These are phyloP conservation scores for Drosophila fungiperda DNA, from an alignment of 2,888 invertebrate species.

Conservation along the genomic window DNA sequence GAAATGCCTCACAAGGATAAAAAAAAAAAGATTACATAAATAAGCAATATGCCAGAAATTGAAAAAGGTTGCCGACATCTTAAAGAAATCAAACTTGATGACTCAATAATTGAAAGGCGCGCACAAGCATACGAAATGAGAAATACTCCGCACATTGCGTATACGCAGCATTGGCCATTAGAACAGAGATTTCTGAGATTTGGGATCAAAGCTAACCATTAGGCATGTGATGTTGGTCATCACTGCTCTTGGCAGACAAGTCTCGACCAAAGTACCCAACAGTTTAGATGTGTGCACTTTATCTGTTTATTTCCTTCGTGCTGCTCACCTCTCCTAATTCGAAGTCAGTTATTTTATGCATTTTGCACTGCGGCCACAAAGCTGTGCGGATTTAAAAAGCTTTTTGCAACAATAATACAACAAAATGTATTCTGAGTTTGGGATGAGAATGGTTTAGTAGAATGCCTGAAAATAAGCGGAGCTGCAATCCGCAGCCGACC, in stretches of 20 bases:
- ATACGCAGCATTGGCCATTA: conserved; percentile 42
- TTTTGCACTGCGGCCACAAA: conserved; percentile 64
- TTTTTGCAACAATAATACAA: conserved; percentile 38
- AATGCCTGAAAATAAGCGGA: conserved; percentile 30
- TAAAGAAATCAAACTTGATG: conserved; percentile 75
- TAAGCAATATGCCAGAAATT: conserved; percentile 57
- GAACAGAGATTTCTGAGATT: conserved; percentile 18
- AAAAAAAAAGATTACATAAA: conserved; percentile 51
- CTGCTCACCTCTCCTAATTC: not conserved
- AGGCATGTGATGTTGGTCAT: not conserved
- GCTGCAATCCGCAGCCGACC: conserved; percentile 59
- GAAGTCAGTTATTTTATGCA: conserved; percentile 53
- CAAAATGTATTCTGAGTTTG: conserved; percentile 32
- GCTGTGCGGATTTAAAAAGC: conserved; percentile 54
- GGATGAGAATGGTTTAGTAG: not conserved
- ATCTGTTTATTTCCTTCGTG: not conserved
- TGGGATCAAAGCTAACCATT: conserved; percentile 7
- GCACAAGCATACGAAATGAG: conserved; percentile 58
- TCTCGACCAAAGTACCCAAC: not conserved
- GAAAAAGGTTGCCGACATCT: conserved; percentile 57
- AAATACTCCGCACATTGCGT: conserved; percentile 30
- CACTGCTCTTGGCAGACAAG: conserved; percentile 8
- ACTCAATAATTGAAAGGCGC: conserved; percentile 77
- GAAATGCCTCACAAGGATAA: conserved; percentile 55
- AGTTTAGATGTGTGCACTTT: not conserved